phyloP scores from a whole-genome alignment of 2,888 invertebrate genomes.

The Trichopoda pennipes region DNA sequence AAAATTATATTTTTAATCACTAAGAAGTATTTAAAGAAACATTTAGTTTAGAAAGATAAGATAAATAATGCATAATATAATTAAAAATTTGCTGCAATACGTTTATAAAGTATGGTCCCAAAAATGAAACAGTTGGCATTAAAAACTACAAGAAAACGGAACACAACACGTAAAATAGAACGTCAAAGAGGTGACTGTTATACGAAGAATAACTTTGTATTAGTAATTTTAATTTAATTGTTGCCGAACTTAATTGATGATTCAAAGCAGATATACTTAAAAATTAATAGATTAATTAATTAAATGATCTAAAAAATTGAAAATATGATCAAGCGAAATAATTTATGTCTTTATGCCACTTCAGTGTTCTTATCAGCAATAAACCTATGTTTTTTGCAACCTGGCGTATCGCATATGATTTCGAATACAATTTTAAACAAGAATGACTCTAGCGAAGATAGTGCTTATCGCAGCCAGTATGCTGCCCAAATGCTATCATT shows the following conservation, averaged over 20 bases:
- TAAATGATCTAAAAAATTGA: too few relatives aligned
- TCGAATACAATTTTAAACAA: neutral
- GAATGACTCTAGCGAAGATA: conserved; percentile 19
- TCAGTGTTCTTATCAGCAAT: conserved; percentile 4
- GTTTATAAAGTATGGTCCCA: conserved; percentile 16
- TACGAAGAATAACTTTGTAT: too few relatives aligned
- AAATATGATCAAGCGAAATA: conserved; percentile 25
- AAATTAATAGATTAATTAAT: too few relatives aligned
- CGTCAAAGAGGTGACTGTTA: too few relatives aligned
- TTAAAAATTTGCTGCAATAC: conserved; percentile 29
- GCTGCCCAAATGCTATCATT: conserved; percentile 74
- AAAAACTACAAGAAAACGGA: too few relatives aligned
- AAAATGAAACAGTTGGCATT: conserved; percentile 39
- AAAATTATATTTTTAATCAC: too few relatives aligned
- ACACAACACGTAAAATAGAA: too few relatives aligned
- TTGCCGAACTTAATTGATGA: too few relatives aligned
- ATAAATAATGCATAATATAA: conserved; percentile 49
- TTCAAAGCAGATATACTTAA: too few relatives aligned
- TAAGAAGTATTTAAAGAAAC: neutral
- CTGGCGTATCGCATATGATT: neutral
- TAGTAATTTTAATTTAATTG: too few relatives aligned
- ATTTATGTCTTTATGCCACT: conserved; percentile 24
- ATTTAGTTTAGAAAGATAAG: conserved; percentile 26
- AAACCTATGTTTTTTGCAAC: conserved; percentile 46
- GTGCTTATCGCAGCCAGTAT: conserved; percentile 70